Evolutionary conservation across 2,113 vertebrate species (phyloP), one percentile per base, ranked within the genome.

Genomic region (Eurypyga helias): DNA sequence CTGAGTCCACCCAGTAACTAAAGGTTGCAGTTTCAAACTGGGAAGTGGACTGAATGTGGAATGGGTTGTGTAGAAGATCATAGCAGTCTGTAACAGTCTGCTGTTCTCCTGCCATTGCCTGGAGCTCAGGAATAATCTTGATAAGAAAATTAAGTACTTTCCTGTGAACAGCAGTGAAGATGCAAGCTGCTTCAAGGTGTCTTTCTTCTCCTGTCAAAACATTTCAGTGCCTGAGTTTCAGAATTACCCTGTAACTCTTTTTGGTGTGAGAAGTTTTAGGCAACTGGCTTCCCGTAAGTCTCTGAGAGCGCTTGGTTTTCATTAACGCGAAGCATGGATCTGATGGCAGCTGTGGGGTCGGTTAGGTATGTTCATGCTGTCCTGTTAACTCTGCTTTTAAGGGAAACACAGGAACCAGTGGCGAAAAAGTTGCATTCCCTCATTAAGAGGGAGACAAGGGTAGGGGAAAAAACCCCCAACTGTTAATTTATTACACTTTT

Each of bases 241-340:
- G 92, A 93, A 77, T 46, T 48, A 67, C 41, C 33, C 60, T 88
- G 28, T 84, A 93, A 91, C 76, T 93, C 71, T 60, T 72, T 95
- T 92, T 93, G 91, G 51, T 93, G 90, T 93, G 96, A 16, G 18
- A 64, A 34, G 82, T 70, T 78, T 72, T 79, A 89, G 57, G 91
- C 89, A 71, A 69, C 16, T 72, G 26, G 17, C 45, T 89, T 89
- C 82, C 91, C 91, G 91, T 94, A 87, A 90, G 93, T 94, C 93
- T 86, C 34, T n/a, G 95, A 62, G 92, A 85, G 57, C 76, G 62
- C 93, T 96, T 97, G 97, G 77, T 89, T 97, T 97, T 87, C 93
- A 93, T 97, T 96, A 95, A 48, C 69, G 77, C 82, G 49, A 72
- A 19, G 82, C 23, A 64, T 46, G 54, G 62, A 82, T 87, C 92